A percentile compares a stretch with the other conserved stretches of the same genome.
Conservation (phyloP, 2,888 invertebrate genomes). For the Ophion slaviceki region DNA sequence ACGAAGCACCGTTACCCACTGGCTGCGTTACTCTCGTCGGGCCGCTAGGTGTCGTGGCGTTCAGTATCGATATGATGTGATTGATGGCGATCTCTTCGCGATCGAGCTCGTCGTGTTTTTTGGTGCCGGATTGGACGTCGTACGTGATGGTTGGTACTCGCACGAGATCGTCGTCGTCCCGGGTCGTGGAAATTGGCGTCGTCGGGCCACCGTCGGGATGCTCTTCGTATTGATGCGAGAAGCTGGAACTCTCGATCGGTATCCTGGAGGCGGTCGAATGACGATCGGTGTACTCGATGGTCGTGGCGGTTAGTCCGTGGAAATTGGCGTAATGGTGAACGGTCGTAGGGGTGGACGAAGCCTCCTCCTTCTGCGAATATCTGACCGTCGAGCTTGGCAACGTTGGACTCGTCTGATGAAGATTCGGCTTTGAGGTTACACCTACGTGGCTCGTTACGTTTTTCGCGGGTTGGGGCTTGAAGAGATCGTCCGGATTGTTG, state of each 20-base stretch:
- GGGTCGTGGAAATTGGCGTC: conserved; percentile 76
- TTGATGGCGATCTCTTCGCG: conserved; percentile 83
- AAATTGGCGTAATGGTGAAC: conserved; percentile 45
- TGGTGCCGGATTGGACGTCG: conserved; percentile 77
- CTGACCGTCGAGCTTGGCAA: conserved; percentile 20
- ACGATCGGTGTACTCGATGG: conserved; percentile 62
- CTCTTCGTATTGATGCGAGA: background rate
- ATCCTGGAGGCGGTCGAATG: conserved; percentile 45
- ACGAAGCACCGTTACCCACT: conserved; percentile 60
- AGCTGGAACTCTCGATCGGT: conserved; percentile 58
- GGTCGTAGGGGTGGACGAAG: background rate
- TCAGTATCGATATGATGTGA: conserved; percentile 84
- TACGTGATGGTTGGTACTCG: conserved; percentile 82
- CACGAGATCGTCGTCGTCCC: conserved; percentile 77
- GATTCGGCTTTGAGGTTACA: background rate
- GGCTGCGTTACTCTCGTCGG: conserved; percentile 56
- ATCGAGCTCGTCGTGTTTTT: conserved; percentile 78
- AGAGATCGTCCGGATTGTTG: conserved; percentile 82
- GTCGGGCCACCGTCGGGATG: conserved; percentile 69
- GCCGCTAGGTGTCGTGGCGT: conserved; percentile 79
- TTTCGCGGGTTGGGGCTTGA: conserved; percentile 71
- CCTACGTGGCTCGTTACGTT: background rate
- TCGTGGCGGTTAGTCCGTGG: conserved; percentile 45
- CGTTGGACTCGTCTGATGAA: conserved; percentile 16
- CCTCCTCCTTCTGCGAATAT: conserved; percentile 19